These are phyloP conservation scores for Gymnosoma rotundatum DNA, from an alignment of 2,888 invertebrate genomes.

Conservation along the genomic window DNA sequence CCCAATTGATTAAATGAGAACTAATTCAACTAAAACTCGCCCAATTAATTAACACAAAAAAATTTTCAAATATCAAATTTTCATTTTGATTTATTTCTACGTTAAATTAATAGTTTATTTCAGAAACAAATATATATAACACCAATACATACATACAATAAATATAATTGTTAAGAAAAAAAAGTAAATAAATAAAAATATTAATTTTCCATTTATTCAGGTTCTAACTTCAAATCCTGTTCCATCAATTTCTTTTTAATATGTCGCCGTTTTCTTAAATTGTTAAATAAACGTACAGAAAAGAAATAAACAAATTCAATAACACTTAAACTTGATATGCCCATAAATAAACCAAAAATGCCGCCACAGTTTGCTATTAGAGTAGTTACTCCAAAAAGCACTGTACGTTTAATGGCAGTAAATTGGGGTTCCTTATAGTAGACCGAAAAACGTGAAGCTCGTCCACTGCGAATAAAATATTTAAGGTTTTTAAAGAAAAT, in stretches of 20 bases:
- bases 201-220: conserved; percentile 1
- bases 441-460: conserved; percentile 84
- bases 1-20: too few species aligned
- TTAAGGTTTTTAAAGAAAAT: not conserved
- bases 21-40: too few species aligned
- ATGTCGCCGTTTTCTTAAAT: conserved; percentile 75
- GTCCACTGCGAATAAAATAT: conserved; percentile 77
- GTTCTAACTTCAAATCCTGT: conserved; percentile 50
- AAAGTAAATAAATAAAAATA: not conserved
- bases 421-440: conserved; percentile 89
- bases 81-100: too few species aligned
- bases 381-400: conserved; percentile 86
- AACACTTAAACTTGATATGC: conserved; percentile 81
- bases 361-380: conserved; percentile 88
- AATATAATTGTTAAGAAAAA: not conserved
- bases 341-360: conserved; percentile 84
- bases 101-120: too few species aligned
- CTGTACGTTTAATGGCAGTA: conserved; percentile 86
- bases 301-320: conserved; percentile 84
- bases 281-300: conserved; percentile 81
- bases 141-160: too few species aligned
- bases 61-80: too few species aligned
- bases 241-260: conserved; percentile 73
- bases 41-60: too few species aligned
- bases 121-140: not conserved